Conservation (phyloP, 2,113 vertebrate species). For the Picathartes gymnocephalus region DNA sequence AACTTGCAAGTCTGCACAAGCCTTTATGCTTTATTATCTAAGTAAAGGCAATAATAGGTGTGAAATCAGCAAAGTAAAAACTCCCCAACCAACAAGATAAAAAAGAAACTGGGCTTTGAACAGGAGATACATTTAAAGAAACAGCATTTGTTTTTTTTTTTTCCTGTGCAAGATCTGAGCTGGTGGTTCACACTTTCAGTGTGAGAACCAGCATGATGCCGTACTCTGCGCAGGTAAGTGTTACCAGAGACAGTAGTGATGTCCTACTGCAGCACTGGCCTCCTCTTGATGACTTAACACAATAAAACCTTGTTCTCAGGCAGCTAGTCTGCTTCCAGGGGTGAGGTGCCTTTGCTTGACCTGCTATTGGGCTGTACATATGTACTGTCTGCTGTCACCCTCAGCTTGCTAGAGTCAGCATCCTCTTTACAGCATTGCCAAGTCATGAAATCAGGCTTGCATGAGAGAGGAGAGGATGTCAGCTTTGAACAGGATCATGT, state of each 20-base stretch:
- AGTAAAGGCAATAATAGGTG: neutral
- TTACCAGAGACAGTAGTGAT: neutral
- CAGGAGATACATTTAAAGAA: neutral
- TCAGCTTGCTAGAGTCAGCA: neutral
- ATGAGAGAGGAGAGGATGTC: neutral
- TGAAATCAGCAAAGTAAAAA: neutral
- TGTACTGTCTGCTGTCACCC: neutral
- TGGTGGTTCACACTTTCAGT: neutral
- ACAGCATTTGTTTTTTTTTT: neutral
- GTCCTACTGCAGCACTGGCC: neutral
- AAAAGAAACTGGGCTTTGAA: neutral
- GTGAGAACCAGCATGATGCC: neutral
- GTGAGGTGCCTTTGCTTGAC: neutral
- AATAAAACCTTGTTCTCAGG: neutral
- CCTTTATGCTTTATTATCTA: neutral
- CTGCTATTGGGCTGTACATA: neutral
- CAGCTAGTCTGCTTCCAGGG: neutral
- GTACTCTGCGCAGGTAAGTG: accelerated
- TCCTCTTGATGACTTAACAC: neutral
- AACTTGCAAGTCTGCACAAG: neutral
- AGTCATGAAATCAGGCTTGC: neutral
- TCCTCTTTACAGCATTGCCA: neutral
- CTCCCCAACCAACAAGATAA: neutral
- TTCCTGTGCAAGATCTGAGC: neutral
- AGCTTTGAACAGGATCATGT: neutral